Evolutionary conservation across 1,140 invertebrate genomes (phyloP).

Genomic region (Papilio helenus): DNA sequence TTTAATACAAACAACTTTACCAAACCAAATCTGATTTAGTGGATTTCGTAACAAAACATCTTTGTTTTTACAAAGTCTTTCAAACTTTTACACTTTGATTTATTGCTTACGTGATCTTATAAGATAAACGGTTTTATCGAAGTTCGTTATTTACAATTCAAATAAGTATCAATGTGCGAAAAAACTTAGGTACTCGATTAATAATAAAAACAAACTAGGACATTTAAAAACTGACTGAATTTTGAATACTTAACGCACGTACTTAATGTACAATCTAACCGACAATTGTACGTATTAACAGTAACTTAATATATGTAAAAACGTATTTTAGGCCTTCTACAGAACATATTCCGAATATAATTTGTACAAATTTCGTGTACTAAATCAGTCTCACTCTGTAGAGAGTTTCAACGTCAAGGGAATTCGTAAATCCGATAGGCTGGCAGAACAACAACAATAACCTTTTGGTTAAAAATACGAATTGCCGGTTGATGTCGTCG

Average conservation of each 20-base stretch:
- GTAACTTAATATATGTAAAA: too few relatives aligned
- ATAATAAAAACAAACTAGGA: background rate
- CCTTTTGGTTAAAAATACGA: background rate
- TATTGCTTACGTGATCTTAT: background rate
- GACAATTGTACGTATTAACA: too few relatives aligned
- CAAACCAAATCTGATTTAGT: constrained; percentile 8
- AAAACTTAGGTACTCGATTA: background rate
- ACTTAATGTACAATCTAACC: too few relatives aligned
- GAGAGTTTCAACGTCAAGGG: too few relatives aligned
- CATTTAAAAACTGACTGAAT: background rate
- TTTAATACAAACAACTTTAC: background rate
- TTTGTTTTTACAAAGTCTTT: constrained; percentile 20
- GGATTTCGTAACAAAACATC: constrained; percentile 3
- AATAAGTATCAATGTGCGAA: background rate
- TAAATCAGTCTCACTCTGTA: too few relatives aligned
- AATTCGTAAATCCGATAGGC: too few relatives aligned
- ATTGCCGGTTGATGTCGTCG: background rate
- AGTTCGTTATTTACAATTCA: background rate
- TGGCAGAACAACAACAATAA: too few relatives aligned
- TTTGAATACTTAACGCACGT: too few relatives aligned
- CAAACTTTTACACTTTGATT: constrained; percentile 20
- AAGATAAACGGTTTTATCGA: constrained; percentile 8
- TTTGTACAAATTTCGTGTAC: too few relatives aligned
- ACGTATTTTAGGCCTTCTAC: too few relatives aligned
- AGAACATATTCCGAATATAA: too few relatives aligned